Evolutionary conservation across 2,888 invertebrate species (phyloP).

Genomic region (Chalcis sispes): DNA sequence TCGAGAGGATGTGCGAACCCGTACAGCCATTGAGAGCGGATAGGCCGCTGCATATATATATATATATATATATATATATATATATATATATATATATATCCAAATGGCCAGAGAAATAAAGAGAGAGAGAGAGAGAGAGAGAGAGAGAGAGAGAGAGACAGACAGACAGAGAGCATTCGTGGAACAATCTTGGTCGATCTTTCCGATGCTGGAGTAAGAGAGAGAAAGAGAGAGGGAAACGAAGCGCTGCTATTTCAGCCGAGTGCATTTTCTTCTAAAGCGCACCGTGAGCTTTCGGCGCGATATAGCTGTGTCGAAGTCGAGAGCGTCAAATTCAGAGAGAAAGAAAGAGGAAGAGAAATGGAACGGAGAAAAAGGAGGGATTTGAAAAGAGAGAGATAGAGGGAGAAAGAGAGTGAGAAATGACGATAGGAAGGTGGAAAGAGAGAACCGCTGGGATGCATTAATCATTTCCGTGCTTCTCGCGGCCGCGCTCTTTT

Average conservation of each 20-base stretch:
- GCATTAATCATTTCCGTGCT: slow-evolving; percentile 68
- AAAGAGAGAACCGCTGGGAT: slow-evolving; percentile 63
- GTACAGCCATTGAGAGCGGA: not conserved
- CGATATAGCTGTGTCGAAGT: no score
- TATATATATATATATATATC: no score
- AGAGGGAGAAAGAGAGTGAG: slow-evolving; percentile 32
- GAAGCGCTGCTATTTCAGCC: slow-evolving; percentile 30
- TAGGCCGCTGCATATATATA: no score
- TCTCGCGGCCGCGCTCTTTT: not conserved
- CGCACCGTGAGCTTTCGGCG: slow-evolving; percentile 1
- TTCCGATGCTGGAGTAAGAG: not conserved
- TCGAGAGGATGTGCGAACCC: not conserved
- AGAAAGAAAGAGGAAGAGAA: slow-evolving; percentile 23
- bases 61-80: no score
- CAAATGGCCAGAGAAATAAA: not conserved
- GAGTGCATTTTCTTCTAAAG: slow-evolving; percentile 42
- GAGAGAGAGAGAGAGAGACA: no score
- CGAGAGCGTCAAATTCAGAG: slow-evolving; percentile 31
- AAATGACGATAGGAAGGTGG: slow-evolving; percentile 38
- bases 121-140: no score
- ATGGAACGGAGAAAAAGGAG: slow-evolving; percentile 35
- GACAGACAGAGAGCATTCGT: no score
- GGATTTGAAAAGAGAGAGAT: not conserved
- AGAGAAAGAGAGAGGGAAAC: slow-evolving; percentile 33
- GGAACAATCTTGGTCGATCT: no score